A percentile compares a stretch with the other conserved stretches of the same genome.
These are phyloP conservation scores for Pogonocichla stellata DNA, from an alignment of 2,113 vertebrate genomes.

Conservation along the genomic window DNA sequence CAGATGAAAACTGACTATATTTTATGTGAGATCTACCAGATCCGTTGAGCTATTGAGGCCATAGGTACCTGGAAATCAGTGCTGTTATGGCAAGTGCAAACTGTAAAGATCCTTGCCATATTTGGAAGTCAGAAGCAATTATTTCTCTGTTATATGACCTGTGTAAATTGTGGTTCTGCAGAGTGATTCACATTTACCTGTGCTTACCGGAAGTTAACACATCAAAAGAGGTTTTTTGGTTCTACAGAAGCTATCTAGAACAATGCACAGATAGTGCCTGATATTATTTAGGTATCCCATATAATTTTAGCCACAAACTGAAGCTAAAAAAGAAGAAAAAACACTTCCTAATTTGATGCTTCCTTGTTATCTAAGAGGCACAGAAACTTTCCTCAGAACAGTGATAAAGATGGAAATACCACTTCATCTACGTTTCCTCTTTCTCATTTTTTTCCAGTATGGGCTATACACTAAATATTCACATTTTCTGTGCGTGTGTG, in stretches of 20 bases:
- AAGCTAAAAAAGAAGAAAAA: neutral
- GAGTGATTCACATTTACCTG: neutral
- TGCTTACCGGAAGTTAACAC: neutral
- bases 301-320: neutral
- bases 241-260: neutral
- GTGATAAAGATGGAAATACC: neutral
- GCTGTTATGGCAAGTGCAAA: neutral
- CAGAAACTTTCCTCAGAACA: neutral
- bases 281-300: neutral
- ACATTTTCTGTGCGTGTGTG: neutral
- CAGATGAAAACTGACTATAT: neutral
- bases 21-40: neutral
- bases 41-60: neutral
- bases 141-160: neutral
- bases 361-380: neutral
- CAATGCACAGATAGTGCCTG: neutral
- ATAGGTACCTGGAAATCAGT: neutral
- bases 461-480: neutral
- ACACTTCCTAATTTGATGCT: neutral
- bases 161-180: neutral
- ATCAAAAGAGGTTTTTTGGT: accelerated
- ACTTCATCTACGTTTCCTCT: neutral
- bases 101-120: neutral
- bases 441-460: neutral
- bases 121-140: neutral